These are phyloP conservation scores for Hippocampus abdominalis DNA, from an alignment of 2,113 vertebrate genomes.

Conservation along the genomic window DNA sequence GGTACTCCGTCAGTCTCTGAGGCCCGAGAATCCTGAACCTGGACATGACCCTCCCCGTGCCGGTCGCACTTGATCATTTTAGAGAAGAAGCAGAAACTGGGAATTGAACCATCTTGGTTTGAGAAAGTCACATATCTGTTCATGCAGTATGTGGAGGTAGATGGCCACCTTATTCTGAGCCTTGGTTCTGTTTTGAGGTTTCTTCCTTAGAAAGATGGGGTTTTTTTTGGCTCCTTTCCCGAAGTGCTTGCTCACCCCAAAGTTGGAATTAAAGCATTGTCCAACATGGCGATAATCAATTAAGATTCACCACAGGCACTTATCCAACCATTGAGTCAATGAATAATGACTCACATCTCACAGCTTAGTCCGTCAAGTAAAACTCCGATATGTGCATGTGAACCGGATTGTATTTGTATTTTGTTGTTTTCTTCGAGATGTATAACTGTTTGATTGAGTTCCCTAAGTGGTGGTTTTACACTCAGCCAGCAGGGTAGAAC, in stretches of 20 bases:
- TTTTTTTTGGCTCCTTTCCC: not conserved
- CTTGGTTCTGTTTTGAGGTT: not conserved
- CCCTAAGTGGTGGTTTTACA: slow-evolving; percentile 38
- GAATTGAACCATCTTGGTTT: not conserved
- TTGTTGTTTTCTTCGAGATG: slow-evolving; percentile 22
- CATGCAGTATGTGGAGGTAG: not conserved
- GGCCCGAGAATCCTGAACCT: not conserved
- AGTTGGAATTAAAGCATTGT: not conserved
- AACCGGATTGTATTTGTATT: not conserved
- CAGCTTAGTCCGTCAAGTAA: not conserved
- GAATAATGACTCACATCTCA: not conserved
- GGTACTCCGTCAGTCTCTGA: not conserved
- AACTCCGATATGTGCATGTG: not conserved
- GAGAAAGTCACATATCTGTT: not conserved
- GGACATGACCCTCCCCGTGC: not conserved
- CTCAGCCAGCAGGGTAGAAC: slow-evolving; percentile 43
- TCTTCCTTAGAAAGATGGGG: not conserved
- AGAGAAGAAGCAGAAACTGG: not conserved
- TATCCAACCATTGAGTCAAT: not conserved
- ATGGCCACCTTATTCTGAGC: not conserved
- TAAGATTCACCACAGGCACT: not conserved
- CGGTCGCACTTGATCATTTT: not conserved
- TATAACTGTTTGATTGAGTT: slow-evolving; percentile 35
- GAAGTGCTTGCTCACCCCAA: not conserved
- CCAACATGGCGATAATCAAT: not conserved